Base-by-base conservation (phyloP, 2,113 vertebrate species). In the Salminus brasiliensis region DNA sequence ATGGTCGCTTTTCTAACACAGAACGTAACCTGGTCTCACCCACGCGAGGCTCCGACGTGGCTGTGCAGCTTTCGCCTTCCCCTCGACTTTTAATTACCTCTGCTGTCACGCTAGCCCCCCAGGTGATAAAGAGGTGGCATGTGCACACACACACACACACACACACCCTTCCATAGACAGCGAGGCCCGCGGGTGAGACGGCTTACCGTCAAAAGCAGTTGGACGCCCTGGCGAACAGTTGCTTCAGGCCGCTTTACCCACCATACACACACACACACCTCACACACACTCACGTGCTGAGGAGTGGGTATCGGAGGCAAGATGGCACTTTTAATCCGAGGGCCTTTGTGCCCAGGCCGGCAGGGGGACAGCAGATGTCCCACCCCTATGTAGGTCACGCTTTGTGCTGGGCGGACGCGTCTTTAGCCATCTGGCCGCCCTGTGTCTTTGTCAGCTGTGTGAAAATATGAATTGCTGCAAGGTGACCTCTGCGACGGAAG, bases 381-480 rank as follows among this genome's bases (percentile, higher is more conserved):
- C 84, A 85, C 59, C 81, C 70, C 76, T 84, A 95, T 94, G 89
- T 95, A 91, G 94, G 94, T 93, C 94, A 91, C 86, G 90, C 72
- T 66, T 89, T 90, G 88, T 83, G 82, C 85, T 82, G 75, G 59
- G 49, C n/a, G 32, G 57, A 32, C 41, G 15, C 25, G 81, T 94
- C 91, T 92, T 94, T 88, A 85, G 90, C 96, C 95, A 95, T 96
- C 96, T 97, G 95, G 92, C 91, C 88, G 67, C 88, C 84, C 92
- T 89, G 89, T 91, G 92, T 93, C 90, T 94, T 83, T 84, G 88
- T 93, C 94, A 94, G 92, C 88, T 86, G 87, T 66, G 89, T 88
- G 87, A 88, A 90, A 90, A 92, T 88, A 83, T 25, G 72, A 89
- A 76, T 85, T 88, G 84, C 84, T 72, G 73, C 87, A 89, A 95